These are phyloP conservation scores for Megatriorchis doriae DNA, from an alignment of 2,113 vertebrate genomes.

Conservation along the genomic window DNA sequence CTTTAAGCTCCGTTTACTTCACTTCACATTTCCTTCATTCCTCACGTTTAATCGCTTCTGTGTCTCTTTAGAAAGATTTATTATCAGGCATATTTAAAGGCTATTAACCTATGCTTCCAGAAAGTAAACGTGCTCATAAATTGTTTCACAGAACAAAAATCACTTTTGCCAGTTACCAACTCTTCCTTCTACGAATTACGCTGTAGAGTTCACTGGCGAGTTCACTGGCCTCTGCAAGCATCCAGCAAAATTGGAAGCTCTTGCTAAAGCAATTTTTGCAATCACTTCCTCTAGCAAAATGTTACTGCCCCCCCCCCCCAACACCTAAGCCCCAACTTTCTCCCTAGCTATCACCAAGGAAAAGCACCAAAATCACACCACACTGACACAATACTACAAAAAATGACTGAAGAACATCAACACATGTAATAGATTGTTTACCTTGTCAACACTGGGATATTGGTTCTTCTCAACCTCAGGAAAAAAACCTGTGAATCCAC, in stretches of 20 bases:
- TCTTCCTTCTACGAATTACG: neutral
- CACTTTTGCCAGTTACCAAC: neutral
- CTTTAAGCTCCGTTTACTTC: neutral
- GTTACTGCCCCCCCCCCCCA: neutral
- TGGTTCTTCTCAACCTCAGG: neutral
- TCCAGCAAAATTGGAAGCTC: neutral
- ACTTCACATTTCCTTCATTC: neutral
- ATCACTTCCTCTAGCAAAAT: neutral
- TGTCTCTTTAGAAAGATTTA: neutral
- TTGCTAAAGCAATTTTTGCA: neutral
- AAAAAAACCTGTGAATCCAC: neutral
- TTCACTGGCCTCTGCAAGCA: neutral
- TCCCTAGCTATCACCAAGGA: neutral
- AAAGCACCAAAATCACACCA: neutral
- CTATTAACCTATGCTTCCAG: neutral
- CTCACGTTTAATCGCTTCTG: neutral
- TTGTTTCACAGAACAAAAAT: neutral
- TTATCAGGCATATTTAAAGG: neutral
- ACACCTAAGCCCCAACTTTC: neutral
- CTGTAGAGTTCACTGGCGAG: neutral
- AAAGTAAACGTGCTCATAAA: neutral
- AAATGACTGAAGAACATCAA: neutral
- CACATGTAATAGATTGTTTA: neutral
- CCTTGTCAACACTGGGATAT: neutral
- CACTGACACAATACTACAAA: neutral